phyloP scores from a whole-genome alignment of 2,888 invertebrate species.

The Coremacera marginata region DNA sequence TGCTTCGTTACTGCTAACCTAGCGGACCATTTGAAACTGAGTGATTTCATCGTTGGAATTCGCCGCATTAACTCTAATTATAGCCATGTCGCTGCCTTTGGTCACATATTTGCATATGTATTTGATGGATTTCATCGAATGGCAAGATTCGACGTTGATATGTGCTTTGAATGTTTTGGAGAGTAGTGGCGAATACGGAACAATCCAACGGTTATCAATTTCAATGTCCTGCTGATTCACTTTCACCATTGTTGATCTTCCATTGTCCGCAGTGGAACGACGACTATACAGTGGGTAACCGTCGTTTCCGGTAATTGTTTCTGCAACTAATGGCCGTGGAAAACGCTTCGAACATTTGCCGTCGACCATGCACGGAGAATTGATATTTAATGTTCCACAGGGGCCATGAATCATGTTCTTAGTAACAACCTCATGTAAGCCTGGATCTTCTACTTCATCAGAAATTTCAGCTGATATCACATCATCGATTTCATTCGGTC shows the following conservation, averaged over 20 bases:
- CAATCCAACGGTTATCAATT: slow-evolving; percentile 61
- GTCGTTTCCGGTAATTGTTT: slow-evolving; percentile 42
- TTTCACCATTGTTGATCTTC: slow-evolving; percentile 29
- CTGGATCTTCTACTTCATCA: slow-evolving; percentile 44
- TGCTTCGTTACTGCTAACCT: slow-evolving; percentile 53
- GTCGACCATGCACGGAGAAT: slow-evolving; percentile 47
- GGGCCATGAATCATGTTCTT: slow-evolving; percentile 48
- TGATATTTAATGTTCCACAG: slow-evolving; percentile 44
- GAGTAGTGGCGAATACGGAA: slow-evolving; percentile 56
- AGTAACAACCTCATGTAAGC: slow-evolving; percentile 41
- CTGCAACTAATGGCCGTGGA: slow-evolving; percentile 41
- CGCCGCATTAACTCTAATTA: slow-evolving; percentile 34
- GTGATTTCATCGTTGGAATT: slow-evolving; percentile 44
- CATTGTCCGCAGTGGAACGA: slow-evolving; percentile 36
- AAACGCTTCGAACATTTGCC: slow-evolving; percentile 49
- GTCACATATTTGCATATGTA: slow-evolving; percentile 68
- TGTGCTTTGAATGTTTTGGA: slow-evolving; percentile 59
- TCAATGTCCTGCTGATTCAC: slow-evolving; percentile 13
- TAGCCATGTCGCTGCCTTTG: slow-evolving; percentile 64
- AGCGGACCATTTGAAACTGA: slow-evolving; percentile 49
- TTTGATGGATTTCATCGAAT: slow-evolving; percentile 66
- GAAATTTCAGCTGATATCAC: slow-evolving; percentile 54
- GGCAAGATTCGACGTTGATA: slow-evolving; percentile 67
- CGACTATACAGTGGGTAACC: slow-evolving; percentile 43
- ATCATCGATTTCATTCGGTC: slow-evolving; percentile 56